Percentiles rank a stretch among this genome's conserved stretches.
These are phyloP conservation scores for Strigops habroptila DNA, from an alignment of 2,113 vertebrate species.

Conservation along the genomic window DNA sequence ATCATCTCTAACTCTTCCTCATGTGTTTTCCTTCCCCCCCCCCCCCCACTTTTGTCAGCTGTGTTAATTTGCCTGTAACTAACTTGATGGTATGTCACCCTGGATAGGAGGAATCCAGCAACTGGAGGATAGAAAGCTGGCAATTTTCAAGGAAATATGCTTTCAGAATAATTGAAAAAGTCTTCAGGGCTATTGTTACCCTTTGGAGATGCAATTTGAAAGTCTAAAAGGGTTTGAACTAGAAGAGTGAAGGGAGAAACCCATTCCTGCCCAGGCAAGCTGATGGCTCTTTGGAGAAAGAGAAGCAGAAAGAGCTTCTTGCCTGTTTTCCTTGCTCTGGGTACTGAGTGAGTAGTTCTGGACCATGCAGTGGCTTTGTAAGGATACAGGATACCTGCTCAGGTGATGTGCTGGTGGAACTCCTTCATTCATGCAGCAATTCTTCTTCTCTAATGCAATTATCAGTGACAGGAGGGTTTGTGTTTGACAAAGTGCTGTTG, in stretches of 20 bases:
- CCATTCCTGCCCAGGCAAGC: background rate
- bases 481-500: rapidly evolving
- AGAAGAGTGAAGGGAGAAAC: background rate
- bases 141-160: background rate
- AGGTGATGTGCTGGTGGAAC: background rate
- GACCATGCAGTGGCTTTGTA: background rate
- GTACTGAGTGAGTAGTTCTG: background rate
- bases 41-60: background rate
- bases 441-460: background rate
- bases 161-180: background rate
- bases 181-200: background rate
- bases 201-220: background rate
- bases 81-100: background rate
- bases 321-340: background rate
- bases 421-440: rapidly evolving
- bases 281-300: background rate
- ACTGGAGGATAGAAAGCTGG: background rate
- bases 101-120: background rate
- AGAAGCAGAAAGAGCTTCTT: background rate
- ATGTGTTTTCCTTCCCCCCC: background rate
- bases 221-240: background rate
- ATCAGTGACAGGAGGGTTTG: rapidly evolving
- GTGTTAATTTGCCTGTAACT: background rate
- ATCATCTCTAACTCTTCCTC: background rate
- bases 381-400: background rate